phyloP scores from a whole-genome alignment of 2,888 invertebrate genomes.

The Netelia melanura region DNA sequence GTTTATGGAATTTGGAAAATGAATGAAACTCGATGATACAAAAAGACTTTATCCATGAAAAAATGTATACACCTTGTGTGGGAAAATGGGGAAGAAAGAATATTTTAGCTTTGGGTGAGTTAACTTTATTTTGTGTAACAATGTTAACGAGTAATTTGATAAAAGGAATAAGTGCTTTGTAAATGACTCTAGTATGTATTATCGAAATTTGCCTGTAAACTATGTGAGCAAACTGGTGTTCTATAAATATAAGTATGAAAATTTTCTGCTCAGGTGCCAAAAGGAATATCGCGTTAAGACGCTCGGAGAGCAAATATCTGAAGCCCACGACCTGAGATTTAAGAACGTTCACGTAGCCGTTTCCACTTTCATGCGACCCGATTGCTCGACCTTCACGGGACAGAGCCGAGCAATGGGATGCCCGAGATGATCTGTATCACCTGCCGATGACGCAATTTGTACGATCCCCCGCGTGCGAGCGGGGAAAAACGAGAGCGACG shows the following conservation, averaged over 20 bases:
- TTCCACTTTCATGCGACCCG: slow-evolving; percentile 79
- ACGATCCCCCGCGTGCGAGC: slow-evolving; percentile 53
- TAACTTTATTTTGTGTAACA: neutral
- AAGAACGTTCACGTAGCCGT: slow-evolving; percentile 35
- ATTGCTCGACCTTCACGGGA: slow-evolving; percentile 78
- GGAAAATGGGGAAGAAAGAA: too few relatives aligned
- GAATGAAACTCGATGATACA: too few relatives aligned
- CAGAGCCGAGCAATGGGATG: slow-evolving; percentile 66
- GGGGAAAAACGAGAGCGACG: slow-evolving; percentile 7
- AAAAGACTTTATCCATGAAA: too few relatives aligned
- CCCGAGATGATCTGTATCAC: slow-evolving; percentile 79
- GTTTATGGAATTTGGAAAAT: too few relatives aligned
- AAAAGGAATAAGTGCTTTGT: too few relatives aligned
- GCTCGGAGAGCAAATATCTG: slow-evolving; percentile 31
- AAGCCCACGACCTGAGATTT: slow-evolving; percentile 18
- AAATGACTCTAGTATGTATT: too few relatives aligned
- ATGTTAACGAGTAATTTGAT: neutral
- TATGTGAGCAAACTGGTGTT: neutral
- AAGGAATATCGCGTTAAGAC: slow-evolving; percentile 15
- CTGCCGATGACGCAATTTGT: slow-evolving; percentile 65
- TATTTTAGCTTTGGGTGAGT: neutral
- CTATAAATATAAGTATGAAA: neutral
- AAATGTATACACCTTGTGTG: too few relatives aligned
- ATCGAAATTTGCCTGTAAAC: too few relatives aligned
- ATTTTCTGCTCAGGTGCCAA: slow-evolving; percentile 40